Evolutionary conservation across 2,888 invertebrate species (phyloP).

Genomic region (Noctuana brunneofusca): DNA sequence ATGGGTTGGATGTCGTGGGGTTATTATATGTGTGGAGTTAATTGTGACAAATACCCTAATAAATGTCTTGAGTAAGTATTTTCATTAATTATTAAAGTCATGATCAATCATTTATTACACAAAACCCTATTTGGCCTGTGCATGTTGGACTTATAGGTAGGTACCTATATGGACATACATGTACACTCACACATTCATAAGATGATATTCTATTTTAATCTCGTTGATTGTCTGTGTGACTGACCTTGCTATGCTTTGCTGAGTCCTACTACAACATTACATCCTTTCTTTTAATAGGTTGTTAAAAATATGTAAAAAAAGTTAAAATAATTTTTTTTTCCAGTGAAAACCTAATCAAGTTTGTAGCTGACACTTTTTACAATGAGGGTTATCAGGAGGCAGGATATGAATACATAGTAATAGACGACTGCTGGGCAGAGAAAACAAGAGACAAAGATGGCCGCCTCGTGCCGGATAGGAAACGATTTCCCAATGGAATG

Average conservation of each 20-base stretch:
- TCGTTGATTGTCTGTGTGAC: no score
- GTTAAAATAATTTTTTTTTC: neutral
- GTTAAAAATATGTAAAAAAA: no score
- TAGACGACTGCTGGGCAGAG: conserved; percentile 91
- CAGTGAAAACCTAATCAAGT: conserved; percentile 85
- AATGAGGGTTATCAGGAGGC: conserved; percentile 86
- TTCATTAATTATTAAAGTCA: neutral
- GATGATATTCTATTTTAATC: no score
- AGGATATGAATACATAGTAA: conserved; percentile 88
- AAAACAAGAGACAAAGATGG: conserved; percentile 79
- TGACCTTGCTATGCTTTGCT: no score
- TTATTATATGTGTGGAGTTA: conserved; percentile 84
- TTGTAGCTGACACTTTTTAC: conserved; percentile 84
- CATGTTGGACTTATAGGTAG: no score
- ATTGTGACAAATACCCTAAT: conserved; percentile 83
- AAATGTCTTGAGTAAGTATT: conserved; percentile 84
- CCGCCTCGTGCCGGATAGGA: conserved; percentile 84
- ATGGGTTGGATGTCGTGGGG: conserved; percentile 91
- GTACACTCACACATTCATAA: no score
- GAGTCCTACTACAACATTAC: no score
- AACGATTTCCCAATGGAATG: conserved; percentile 89
- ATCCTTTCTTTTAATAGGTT: no score
- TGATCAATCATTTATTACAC: neutral
- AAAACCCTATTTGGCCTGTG: no score
- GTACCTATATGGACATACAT: no score